Base-by-base conservation (phyloP, 37 sponge, comb jelly and placozoan genomes). In the Chondrosia reniformis region DNA sequence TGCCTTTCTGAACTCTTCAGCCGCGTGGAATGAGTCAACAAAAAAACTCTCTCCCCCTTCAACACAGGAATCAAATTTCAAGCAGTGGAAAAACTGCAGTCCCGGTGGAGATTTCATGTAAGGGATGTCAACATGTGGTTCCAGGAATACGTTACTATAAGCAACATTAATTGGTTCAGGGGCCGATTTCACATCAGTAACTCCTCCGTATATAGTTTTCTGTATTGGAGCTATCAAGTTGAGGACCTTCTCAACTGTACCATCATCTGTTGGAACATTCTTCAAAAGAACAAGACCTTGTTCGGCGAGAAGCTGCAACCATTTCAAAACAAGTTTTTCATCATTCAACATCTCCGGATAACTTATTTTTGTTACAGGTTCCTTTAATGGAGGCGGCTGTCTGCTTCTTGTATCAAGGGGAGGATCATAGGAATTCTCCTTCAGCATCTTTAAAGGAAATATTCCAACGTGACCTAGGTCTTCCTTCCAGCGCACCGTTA, bases 101-200 rank as follows among this genome's bases (percentile, higher is more conserved):
- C 92, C 92, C 30, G 92, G 92, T 46, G 87, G 88, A 0, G 92
- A 86, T 46, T 91, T 81, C 57, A 87, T 87, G 54, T 91, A 91
- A 4, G 44, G 28, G 15, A 81, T 44, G 46, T 91, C 92, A 72
- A 83, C 67, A 74, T 91, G 92, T 15, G 74, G 46, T 4, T 44
- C 38, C 15, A 91, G 80, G 1, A 21, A 19, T 0, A 38, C 25
- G 9, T 43, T 5, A 56, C 33, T 87, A 32, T 91, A 87, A 32
- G 92, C 87, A 43, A 81, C 40, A 45, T 91, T 91, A 46, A 83
- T 79, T 6, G 84, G 81, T 10, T 87, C 30, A 4, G 63, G 56
- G 7, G 27, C 41, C 0, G 73, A 21, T n/a, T 44, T 24, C 21
- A 91, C 85, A 41, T 87, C 81, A 77, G 84, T 85, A 0, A 30